These are phyloP conservation scores for Bombyx mori DNA, from an alignment of 1,140 invertebrate genomes.

Conservation along the genomic window DNA sequence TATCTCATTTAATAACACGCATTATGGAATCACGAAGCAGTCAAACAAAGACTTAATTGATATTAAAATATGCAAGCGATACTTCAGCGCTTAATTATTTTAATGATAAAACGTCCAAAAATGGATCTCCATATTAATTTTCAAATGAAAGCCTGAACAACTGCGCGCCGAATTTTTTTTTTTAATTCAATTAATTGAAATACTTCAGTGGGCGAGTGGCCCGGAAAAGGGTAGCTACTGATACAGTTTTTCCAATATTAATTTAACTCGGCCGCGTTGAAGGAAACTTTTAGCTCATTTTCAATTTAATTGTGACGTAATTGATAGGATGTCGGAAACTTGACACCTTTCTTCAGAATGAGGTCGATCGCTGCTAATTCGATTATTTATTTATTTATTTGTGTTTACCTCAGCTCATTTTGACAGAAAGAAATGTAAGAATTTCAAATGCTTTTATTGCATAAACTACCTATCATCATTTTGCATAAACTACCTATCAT, in stretches of 20 bases:
- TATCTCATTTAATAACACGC: neutral
- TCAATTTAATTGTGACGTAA: neutral
- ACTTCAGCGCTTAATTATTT: neutral
- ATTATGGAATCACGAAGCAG: slow-evolving; percentile 2
- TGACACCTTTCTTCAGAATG: too few relatives aligned
- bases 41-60: neutral
- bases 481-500: too few relatives aligned
- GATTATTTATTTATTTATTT: too few relatives aligned
- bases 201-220: slow-evolving; percentile 10
- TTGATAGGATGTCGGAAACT: too few relatives aligned
- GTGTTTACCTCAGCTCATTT: too few relatives aligned
- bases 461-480: too few relatives aligned
- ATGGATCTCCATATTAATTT: slow-evolving; percentile 15
- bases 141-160: slow-evolving; percentile 16
- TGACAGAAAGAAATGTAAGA: too few relatives aligned
- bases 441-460: too few relatives aligned
- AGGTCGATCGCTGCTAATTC: too few relatives aligned
- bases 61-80: neutral
- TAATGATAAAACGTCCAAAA: slow-evolving; percentile 1
- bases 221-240: slow-evolving; percentile 1
- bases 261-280: slow-evolving; percentile 6
- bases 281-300: neutral
- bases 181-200: slow-evolving; percentile 31
- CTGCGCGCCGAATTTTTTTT: slow-evolving; percentile 19
- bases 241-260: slow-evolving; percentile 15